Conservation (phyloP, 2,113 vertebrate species). For the Sturnira hondurensis region DNA sequence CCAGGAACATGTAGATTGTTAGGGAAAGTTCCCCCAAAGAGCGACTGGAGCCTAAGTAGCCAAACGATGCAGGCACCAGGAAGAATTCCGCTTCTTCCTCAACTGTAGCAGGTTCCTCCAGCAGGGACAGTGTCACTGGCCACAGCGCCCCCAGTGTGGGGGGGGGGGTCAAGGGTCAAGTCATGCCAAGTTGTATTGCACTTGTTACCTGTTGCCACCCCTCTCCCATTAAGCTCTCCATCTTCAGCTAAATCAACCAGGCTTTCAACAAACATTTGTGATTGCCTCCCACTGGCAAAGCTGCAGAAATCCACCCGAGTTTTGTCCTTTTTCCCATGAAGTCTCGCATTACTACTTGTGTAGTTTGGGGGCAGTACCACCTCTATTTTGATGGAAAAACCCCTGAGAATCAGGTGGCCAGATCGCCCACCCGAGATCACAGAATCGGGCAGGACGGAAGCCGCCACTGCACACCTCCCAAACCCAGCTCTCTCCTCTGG, state of each 20-base stretch:
- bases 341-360: not conserved
- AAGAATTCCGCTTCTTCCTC: not conserved
- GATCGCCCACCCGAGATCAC: not conserved
- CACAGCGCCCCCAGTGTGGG: fast-evolving
- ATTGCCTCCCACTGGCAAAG: not conserved
- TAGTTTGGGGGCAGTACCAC: not conserved
- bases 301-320: not conserved
- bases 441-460: not conserved
- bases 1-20: fast-evolving
- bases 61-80: not conserved
- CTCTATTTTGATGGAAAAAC: not conserved
- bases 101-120: not conserved
- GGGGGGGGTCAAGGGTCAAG: not conserved
- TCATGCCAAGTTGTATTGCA: not conserved
- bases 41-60: not conserved
- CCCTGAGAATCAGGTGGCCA: not conserved
- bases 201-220: not conserved
- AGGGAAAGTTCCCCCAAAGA: not conserved
- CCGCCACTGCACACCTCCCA: not conserved
- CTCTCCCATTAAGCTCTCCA: not conserved
- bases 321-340: not conserved
- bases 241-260: not conserved
- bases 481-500: not conserved
- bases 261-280: not conserved
- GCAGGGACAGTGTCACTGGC: not conserved